These are phyloP conservation scores for Gallinago paraguaiae DNA, from an alignment of 2,113 vertebrate genomes.

Conservation along the genomic window DNA sequence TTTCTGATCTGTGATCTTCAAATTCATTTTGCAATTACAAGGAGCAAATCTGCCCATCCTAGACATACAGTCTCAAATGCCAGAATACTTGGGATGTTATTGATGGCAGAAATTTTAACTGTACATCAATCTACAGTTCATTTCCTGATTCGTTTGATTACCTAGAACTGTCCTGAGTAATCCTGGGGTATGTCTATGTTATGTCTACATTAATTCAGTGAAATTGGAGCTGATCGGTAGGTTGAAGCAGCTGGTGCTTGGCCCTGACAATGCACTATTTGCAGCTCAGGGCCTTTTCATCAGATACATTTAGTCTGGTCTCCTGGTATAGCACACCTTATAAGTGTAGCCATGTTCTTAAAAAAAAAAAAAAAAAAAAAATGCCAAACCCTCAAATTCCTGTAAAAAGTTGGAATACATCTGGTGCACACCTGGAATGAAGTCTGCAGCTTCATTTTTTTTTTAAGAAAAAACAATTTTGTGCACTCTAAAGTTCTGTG, in stretches of 20 bases:
- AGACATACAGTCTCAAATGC: neutral
- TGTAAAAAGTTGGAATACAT: neutral
- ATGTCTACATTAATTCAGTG: neutral
- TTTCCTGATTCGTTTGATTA: neutral
- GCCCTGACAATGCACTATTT: neutral
- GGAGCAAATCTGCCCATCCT: neutral
- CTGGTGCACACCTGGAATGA: neutral
- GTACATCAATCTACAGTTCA: neutral
- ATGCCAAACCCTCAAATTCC: neutral
- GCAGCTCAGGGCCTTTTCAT: neutral
- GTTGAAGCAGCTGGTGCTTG: neutral
- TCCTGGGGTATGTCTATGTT: neutral
- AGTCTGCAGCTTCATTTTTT: neutral
- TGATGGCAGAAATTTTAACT: neutral
- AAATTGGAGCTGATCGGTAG: neutral
- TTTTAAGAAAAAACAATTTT: neutral
- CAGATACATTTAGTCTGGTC: neutral
- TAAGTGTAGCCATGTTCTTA: neutral
- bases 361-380: neutral
- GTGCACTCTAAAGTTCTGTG: neutral
- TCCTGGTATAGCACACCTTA: neutral
- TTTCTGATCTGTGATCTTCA: neutral
- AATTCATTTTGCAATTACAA: neutral
- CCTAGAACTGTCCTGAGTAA: neutral
- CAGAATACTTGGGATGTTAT: neutral